These are phyloP conservation scores for Sphinx pinastri DNA, from an alignment of 2,888 invertebrate genomes.

Conservation along the genomic window DNA sequence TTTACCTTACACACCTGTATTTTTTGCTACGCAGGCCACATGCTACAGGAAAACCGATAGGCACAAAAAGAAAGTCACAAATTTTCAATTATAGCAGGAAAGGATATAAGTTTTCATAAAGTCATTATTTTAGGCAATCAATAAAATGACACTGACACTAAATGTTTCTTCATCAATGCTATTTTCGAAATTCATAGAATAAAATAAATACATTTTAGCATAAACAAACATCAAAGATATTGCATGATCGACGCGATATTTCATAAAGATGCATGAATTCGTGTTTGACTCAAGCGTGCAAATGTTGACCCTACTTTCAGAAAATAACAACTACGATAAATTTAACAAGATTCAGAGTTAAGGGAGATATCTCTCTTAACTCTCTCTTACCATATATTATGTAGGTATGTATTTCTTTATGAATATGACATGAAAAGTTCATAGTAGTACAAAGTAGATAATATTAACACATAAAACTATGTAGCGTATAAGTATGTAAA, in stretches of 20 bases:
- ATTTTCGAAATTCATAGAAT: not conserved
- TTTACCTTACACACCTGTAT: slow-evolving; percentile 5
- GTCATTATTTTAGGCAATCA: not conserved
- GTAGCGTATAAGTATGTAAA: too few species aligned
- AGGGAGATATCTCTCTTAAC: too few species aligned
- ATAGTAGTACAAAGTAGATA: too few species aligned
- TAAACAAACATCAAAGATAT: slow-evolving; percentile 3
- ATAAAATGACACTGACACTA: not conserved
- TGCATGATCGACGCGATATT: slow-evolving; percentile 1
- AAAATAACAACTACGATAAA: slow-evolving; percentile 7
- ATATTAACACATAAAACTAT: too few species aligned
- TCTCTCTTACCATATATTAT: too few species aligned
- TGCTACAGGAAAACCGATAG: not conserved
- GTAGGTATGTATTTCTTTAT: not conserved
- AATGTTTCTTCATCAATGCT: not conserved
- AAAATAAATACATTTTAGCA: slow-evolving; percentile 11
- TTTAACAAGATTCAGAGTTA: not conserved
- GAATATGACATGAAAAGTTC: too few species aligned
- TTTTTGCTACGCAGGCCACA: slow-evolving; percentile 3
- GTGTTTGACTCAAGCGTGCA: not conserved
- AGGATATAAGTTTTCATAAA: not conserved
- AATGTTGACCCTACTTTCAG: slow-evolving; percentile 1
- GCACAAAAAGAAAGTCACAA: not conserved
- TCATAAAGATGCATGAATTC: slow-evolving; percentile 15
- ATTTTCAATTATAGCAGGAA: not conserved